Evolutionary conservation across 1,140 invertebrate genomes (phyloP).

Genomic region (Nylanderia fulva): DNA sequence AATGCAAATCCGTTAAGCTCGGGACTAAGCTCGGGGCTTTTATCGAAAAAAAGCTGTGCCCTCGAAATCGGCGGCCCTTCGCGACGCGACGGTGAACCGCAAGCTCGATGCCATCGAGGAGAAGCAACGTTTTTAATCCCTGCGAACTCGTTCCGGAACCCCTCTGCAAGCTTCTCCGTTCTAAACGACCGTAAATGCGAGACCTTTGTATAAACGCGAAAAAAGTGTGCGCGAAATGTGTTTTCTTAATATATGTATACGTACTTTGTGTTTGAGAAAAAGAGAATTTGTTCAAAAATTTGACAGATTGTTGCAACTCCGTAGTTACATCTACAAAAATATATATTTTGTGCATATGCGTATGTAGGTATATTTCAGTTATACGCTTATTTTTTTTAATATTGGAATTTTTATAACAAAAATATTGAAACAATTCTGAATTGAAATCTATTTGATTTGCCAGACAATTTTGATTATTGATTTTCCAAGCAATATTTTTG

Average conservation of each 20-base stretch:
- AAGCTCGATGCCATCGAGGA: conserved; percentile 52
- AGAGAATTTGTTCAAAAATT: not conserved
- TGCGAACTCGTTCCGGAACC: conserved; percentile 48
- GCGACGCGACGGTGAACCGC: conserved; percentile 53
- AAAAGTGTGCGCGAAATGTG: conserved; percentile 20
- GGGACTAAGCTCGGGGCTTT: conserved; percentile 73
- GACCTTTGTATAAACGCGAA: conserved; percentile 17
- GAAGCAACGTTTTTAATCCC: conserved; percentile 74
- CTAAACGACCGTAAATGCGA: conserved; percentile 54
- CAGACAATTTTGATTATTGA: not conserved
- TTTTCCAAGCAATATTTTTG: not conserved
- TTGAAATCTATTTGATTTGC: not conserved
- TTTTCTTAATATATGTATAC: not conserved
- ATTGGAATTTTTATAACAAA: not conserved
- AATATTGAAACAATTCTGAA: conserved; percentile 3
- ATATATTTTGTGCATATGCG: not conserved
- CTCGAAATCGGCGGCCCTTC: conserved; percentile 63
- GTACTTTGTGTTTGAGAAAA: not conserved
- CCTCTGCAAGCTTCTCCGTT: conserved; percentile 38
- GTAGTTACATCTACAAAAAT: not conserved
- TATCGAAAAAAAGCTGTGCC: conserved; percentile 71
- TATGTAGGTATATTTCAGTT: not conserved
- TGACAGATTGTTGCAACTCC: not conserved
- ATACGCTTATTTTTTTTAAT: not conserved
- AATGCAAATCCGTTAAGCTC: conserved; percentile 75